Evolutionary conservation across 2,797 vertebrate genomes (phyloP).

Genomic region (Sphenopsis melanotis): DNA sequence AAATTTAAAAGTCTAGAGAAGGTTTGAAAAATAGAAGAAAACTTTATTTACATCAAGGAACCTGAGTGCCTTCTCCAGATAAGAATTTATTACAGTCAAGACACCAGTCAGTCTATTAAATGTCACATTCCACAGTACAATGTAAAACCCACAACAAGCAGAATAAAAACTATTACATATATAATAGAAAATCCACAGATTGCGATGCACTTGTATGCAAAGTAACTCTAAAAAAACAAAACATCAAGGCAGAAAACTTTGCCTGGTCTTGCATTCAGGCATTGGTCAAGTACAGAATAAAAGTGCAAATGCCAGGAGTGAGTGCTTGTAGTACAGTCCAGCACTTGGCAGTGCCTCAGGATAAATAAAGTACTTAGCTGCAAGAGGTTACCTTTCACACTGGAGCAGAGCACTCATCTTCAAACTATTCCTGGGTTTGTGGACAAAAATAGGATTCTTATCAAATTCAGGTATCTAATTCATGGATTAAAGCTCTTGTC

Average conservation of each 20-base stretch:
- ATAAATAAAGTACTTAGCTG: neutral
- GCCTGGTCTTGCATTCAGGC: neutral
- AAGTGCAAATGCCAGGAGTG: neutral
- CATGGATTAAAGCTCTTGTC: neutral
- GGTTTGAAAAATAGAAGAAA: constrained; percentile 42
- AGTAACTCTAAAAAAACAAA: neutral
- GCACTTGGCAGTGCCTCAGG: neutral
- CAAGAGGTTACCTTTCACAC: neutral
- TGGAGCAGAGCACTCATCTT: neutral
- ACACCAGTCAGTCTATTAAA: neutral
- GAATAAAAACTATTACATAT: neutral
- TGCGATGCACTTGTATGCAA: neutral
- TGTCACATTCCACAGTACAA: neutral
- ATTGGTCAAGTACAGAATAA: neutral
- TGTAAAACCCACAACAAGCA: neutral
- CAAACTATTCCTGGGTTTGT: neutral
- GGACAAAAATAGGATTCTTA: neutral
- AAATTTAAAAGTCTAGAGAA: neutral
- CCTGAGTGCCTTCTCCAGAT: neutral
- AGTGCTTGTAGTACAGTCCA: neutral
- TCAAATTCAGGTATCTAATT: neutral
- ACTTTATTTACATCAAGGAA: constrained; percentile 30
- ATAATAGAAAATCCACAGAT: neutral
- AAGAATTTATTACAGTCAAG: constrained; percentile 26
- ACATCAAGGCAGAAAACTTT: neutral